A percentile compares a stretch with the other conserved stretches of the same genome.
These are phyloP conservation scores for Chaetura pelagica DNA, from an alignment of 2,113 vertebrate species.

Conservation along the genomic window DNA sequence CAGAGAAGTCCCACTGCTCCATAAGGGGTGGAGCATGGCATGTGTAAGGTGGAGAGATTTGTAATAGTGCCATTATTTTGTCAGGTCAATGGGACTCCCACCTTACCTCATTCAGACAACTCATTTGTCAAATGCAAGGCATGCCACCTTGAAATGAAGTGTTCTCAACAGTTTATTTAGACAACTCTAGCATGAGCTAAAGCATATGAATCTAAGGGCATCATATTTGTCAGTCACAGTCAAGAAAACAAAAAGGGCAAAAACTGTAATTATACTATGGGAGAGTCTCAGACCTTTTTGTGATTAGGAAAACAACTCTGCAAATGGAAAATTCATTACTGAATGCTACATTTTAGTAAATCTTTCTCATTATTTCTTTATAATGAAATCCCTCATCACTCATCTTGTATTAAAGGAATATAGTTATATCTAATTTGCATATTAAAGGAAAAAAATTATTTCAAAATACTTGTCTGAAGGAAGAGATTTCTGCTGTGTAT, in stretches of 20 bases:
- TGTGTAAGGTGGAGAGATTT: neutral
- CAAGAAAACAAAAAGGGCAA: neutral
- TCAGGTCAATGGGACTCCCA: neutral
- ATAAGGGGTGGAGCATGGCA: neutral
- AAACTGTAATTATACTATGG: neutral
- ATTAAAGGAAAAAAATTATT: neutral
- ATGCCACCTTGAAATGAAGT: neutral
- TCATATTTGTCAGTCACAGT: neutral
- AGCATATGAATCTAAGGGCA: neutral
- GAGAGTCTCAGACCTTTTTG: neutral
- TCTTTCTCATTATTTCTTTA: neutral
- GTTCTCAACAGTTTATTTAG: neutral
- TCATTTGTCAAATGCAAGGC: neutral
- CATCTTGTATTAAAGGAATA: neutral
- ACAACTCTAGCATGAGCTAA: neutral
- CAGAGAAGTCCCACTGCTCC: neutral
- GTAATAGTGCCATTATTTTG: neutral
- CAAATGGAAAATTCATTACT: neutral
- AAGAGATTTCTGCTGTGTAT: neutral
- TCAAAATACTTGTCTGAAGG: neutral
- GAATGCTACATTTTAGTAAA: neutral
- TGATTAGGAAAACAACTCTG: neutral
- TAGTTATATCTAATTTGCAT: accelerated
- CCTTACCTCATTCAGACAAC: neutral
- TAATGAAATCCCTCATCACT: neutral